These are phyloP conservation scores for Lamprotornis superbus DNA, from an alignment of 2,113 vertebrate species.

Conservation along the genomic window DNA sequence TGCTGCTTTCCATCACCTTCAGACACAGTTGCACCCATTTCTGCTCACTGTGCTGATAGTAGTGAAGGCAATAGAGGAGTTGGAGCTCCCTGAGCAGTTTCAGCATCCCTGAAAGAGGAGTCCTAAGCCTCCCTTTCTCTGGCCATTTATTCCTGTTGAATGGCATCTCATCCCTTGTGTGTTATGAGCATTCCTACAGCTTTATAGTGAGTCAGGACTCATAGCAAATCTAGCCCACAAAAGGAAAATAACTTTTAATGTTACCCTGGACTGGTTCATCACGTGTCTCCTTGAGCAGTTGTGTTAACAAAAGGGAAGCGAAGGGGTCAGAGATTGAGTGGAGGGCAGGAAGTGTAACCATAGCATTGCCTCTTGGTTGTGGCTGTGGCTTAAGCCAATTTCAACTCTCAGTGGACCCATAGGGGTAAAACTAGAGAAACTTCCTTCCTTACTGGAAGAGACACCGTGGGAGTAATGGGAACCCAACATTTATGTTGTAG, in stretches of 20 bases:
- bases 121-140: neutral
- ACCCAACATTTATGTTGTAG: neutral
- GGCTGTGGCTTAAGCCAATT: neutral
- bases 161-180: neutral
- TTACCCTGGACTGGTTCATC: neutral
- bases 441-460: constrained; percentile 59
- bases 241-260: neutral
- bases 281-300: fast-evolving
- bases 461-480: neutral
- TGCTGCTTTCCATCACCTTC: neutral
- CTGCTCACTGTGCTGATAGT: neutral
- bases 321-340: neutral
- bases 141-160: neutral
- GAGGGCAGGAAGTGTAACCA: neutral
- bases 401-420: neutral
- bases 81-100: neutral
- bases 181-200: neutral
- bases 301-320: neutral
- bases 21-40: neutral
- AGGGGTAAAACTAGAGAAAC: neutral
- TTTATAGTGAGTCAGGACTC: neutral
- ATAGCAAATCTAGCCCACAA: neutral
- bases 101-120: neutral
- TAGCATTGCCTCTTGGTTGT: neutral
- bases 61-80: neutral